Percentiles rank a stretch among this genome's conserved stretches.
Evolutionary conservation across 2,888 invertebrate genomes (phyloP).

Genomic region (Carpatolechia fugitivella): DNA sequence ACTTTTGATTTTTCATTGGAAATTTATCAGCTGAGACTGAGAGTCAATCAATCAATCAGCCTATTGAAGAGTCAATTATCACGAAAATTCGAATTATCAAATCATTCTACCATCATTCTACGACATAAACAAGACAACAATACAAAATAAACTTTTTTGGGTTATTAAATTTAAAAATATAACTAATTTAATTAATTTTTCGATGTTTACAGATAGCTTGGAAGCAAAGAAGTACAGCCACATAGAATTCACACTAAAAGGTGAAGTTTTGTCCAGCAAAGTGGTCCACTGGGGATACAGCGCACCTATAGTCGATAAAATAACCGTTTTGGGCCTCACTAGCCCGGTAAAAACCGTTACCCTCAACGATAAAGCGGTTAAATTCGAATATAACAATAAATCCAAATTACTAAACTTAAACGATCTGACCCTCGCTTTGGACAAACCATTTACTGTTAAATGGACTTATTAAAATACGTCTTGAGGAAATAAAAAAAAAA

Average conservation of each 20-base stretch:
- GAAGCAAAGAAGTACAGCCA: conserved; percentile 80
- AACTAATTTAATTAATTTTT: no score
- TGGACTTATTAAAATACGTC: conserved; percentile 41
- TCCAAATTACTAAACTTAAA: conserved; percentile 44
- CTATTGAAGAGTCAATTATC: no score
- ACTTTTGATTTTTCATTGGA: no score
- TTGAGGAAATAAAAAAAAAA: not conserved
- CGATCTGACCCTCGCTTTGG: conserved; percentile 50
- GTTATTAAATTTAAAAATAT: no score
- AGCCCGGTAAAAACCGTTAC: conserved; percentile 41
- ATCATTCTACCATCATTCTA: no score
- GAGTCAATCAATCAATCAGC: no score
- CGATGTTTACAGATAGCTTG: conserved; percentile 79
- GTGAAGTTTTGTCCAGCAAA: conserved; percentile 45
- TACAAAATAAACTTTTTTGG: no score
- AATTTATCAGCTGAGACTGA: no score
- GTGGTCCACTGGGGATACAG: conserved; percentile 72
- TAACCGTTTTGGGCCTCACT: conserved; percentile 48
- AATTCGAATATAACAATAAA: conserved; percentile 41
- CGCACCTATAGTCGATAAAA: conserved; percentile 54
- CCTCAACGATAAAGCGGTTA: conserved; percentile 42
- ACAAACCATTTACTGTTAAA: conserved; percentile 54
- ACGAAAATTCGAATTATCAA: no score
- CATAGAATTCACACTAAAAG: conserved; percentile 63
- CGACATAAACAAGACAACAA: no score